Evolutionary conservation across 2,113 vertebrate species (phyloP).

Genomic region (Ageneiosus marmoratus): DNA sequence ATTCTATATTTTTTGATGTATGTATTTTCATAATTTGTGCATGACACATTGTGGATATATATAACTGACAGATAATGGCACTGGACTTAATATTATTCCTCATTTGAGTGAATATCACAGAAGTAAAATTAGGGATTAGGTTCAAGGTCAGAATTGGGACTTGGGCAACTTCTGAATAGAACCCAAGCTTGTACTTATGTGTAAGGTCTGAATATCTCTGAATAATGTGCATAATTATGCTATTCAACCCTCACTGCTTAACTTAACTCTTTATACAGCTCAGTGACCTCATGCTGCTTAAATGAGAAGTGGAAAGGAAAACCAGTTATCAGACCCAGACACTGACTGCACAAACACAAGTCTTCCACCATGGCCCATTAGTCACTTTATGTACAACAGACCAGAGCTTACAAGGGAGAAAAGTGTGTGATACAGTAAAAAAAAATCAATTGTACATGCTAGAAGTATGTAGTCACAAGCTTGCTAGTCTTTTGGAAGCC

Average conservation of each 20-base stretch:
- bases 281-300: neutral
- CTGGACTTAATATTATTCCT: too few relatives aligned
- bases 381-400: neutral
- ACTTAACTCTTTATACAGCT: neutral
- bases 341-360: neutral
- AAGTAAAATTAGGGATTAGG: neutral
- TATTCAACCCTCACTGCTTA: neutral
- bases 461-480: neutral
- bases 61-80: too few relatives aligned
- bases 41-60: neutral
- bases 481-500: neutral
- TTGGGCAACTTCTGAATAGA: too few relatives aligned
- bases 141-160: neutral
- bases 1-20: neutral
- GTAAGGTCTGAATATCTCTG: neutral
- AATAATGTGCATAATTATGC: neutral
- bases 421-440: neutral
- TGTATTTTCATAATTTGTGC: neutral
- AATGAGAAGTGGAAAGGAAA: neutral
- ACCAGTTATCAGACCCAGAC: neutral
- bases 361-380: neutral
- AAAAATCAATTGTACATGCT: neutral
- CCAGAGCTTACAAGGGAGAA: neutral
- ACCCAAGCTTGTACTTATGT: neutral
- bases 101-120: neutral